Evolutionary conservation across 2,888 invertebrate species (phyloP).

Genomic region (Nasonia oneida): DNA sequence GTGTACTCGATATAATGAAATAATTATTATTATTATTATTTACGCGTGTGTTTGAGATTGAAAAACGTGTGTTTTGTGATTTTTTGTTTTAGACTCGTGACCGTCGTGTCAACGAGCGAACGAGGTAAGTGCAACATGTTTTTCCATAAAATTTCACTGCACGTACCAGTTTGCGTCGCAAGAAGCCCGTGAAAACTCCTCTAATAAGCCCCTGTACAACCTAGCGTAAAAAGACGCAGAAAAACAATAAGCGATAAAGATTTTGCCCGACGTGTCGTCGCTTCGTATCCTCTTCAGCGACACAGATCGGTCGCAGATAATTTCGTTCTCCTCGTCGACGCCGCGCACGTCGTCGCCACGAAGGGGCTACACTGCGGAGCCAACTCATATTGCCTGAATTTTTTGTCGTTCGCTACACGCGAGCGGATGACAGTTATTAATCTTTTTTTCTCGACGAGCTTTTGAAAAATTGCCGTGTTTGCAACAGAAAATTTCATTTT

Average conservation of each 20-base stretch:
- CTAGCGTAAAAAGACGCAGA: background rate
- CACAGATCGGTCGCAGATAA: background rate
- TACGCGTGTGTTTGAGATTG: too few relatives aligned
- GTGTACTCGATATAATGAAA: too few relatives aligned
- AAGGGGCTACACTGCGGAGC: background rate
- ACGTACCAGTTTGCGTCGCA: background rate
- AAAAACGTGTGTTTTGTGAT: background rate
- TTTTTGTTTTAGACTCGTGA: too few relatives aligned
- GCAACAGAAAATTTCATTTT: too few relatives aligned
- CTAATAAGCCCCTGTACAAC: background rate
- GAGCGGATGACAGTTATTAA: background rate
- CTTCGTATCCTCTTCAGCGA: constrained; percentile 11
- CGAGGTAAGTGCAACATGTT: too few relatives aligned
- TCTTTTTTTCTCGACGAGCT: background rate
- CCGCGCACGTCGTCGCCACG: background rate
- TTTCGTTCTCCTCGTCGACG: background rate
- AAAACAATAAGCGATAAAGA: constrained; percentile 30
- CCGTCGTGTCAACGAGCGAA: too few relatives aligned
- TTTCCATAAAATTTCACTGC: background rate
- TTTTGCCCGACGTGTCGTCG: constrained; percentile 23
- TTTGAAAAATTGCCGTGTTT: too few relatives aligned
- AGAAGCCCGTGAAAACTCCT: background rate
- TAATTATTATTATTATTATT: too few relatives aligned
- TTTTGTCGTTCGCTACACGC: background rate
- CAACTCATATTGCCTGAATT: constrained; percentile 8